phyloP scores from a whole-genome alignment of 2,888 invertebrate genomes.

The Stictocephala bisonia region DNA sequence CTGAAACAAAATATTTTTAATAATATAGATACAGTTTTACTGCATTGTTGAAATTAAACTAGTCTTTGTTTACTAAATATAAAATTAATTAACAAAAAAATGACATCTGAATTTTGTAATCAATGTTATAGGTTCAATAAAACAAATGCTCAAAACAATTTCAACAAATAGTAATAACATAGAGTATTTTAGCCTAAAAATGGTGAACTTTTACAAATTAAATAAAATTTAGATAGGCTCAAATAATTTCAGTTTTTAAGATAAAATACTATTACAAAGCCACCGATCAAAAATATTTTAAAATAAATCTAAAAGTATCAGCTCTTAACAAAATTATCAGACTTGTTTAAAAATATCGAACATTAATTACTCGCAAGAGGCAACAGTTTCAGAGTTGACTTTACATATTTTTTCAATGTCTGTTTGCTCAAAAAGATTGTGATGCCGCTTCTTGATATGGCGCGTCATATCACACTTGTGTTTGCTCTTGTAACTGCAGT shows the following conservation, averaged over 20 bases:
- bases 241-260: not conserved
- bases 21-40: not conserved
- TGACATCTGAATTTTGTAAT: too few relatives aligned
- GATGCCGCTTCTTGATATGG: constrained; percentile 52
- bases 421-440: constrained; percentile 31
- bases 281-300: not conserved
- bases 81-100: too few relatives aligned
- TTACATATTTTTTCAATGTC: constrained; percentile 31
- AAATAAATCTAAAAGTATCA: too few relatives aligned
- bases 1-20: too few relatives aligned
- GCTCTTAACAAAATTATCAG: not conserved
- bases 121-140: too few relatives aligned
- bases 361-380: not conserved
- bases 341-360: not conserved
- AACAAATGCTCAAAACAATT: too few relatives aligned
- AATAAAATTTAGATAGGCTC: not conserved
- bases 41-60: too few relatives aligned
- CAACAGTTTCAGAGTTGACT: not conserved
- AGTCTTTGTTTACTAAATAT: too few relatives aligned
- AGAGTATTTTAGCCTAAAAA: too few relatives aligned
- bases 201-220: too few relatives aligned
- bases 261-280: not conserved
- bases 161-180: too few relatives aligned
- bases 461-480: constrained; percentile 54
- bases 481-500: constrained; percentile 61